Evolutionary conservation across 2,113 vertebrate genomes (phyloP).

Genomic region (Hydrolagus affinis): DNA sequence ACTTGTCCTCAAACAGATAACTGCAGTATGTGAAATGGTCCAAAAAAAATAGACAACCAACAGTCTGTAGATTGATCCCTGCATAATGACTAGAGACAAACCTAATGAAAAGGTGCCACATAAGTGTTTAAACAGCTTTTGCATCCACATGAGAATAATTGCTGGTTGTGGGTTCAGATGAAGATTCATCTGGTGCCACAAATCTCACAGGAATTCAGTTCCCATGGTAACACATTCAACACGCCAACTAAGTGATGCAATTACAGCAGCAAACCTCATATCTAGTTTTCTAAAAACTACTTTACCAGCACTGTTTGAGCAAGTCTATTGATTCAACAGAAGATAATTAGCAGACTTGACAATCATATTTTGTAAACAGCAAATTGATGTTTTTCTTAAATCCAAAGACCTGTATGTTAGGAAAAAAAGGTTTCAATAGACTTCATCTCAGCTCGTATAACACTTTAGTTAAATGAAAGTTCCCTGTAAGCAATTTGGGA

Average conservation of each 20-base stretch:
- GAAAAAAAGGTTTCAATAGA: background rate
- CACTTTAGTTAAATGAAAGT: background rate
- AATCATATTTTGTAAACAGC: background rate
- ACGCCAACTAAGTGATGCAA: conserved; percentile 1
- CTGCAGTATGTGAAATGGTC: background rate
- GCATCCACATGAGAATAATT: background rate
- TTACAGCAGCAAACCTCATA: background rate
- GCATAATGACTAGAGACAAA: background rate
- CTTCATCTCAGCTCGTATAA: background rate
- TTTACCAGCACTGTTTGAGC: background rate
- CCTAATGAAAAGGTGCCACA: background rate
- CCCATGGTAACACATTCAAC: conserved; percentile 5
- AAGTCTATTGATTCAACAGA: background rate
- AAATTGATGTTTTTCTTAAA: conserved; percentile 11
- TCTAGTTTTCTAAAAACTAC: background rate
- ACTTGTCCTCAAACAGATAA: background rate
- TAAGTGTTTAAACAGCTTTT: background rate
- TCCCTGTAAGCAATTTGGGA: background rate
- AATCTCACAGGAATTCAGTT: background rate
- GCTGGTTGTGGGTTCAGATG: background rate
- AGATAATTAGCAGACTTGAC: background rate
- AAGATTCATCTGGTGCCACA: background rate
- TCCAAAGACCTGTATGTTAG: background rate
- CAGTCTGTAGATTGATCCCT: too few species aligned
- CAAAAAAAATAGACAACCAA: too few species aligned